Evolutionary conservation across 2,113 vertebrate genomes (phyloP).

Genomic region (Leptobrachium leishanense): DNA sequence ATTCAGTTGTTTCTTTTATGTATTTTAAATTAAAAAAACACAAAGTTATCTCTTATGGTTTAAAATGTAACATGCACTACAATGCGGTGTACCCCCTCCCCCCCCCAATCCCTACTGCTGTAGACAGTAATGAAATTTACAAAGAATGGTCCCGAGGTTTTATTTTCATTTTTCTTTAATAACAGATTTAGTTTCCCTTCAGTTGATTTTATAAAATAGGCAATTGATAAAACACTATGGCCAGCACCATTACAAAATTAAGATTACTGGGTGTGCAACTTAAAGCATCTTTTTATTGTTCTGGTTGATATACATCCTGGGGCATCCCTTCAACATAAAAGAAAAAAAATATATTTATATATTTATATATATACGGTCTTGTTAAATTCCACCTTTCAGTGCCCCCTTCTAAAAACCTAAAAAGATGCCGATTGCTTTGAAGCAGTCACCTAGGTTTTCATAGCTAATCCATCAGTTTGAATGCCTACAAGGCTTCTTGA

Average conservation of each 20-base stretch:
- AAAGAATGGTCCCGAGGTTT: slow-evolving; percentile 75
- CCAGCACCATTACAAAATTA: slow-evolving; percentile 90
- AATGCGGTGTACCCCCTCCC: slow-evolving; percentile 49
- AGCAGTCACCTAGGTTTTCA: slow-evolving; percentile 80
- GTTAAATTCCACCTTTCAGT: slow-evolving; percentile 58
- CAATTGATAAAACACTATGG: slow-evolving; percentile 78
- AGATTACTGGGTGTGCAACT: slow-evolving; percentile 80
- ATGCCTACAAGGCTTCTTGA: slow-evolving; percentile 74
- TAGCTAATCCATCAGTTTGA: slow-evolving; percentile 71
- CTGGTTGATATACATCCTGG: slow-evolving; percentile 60
- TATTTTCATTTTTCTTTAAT: slow-evolving; percentile 61
- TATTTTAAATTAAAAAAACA: slow-evolving; percentile 47
- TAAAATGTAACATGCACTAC: slow-evolving; percentile 60
- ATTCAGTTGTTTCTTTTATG: slow-evolving; percentile 51
- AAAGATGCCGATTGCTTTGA: slow-evolving; percentile 65
- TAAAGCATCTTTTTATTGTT: slow-evolving; percentile 62
- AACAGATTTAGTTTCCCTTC: slow-evolving; percentile 64
- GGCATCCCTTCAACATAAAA: slow-evolving; percentile 70
- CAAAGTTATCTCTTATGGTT: slow-evolving; percentile 46
- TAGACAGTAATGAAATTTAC: slow-evolving; percentile 56
- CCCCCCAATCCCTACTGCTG: slow-evolving; percentile 28
- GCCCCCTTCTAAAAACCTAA: slow-evolving; percentile 61
- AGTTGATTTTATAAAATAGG: slow-evolving; percentile 65
- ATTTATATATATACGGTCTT: slow-evolving; percentile 28
- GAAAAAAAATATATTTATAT: no score